Evolutionary conservation across 2,888 invertebrate species (phyloP).

Genomic region (Drosophila austrosaltans): DNA sequence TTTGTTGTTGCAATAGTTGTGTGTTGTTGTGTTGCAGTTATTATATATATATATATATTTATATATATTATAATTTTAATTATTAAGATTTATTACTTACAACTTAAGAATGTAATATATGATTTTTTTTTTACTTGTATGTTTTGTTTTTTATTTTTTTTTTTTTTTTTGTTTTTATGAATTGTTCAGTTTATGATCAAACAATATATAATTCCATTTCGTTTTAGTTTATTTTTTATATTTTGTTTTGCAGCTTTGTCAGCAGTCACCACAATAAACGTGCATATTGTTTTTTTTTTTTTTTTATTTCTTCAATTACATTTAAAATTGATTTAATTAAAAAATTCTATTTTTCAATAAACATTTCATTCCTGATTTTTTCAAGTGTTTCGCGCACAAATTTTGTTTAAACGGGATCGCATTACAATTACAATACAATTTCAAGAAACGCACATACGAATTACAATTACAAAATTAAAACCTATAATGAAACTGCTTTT

Average conservation of each 20-base stretch:
- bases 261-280: constrained; percentile 18
- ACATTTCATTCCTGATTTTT: constrained; percentile 34
- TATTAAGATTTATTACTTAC: constrained; percentile 74
- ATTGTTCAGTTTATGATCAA: constrained; percentile 20
- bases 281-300: constrained; percentile 19
- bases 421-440: constrained; percentile 26
- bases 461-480: constrained; percentile 61
- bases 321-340: constrained; percentile 60
- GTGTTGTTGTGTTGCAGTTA: constrained; percentile 62
- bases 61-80: constrained; percentile 42
- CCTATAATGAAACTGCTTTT: constrained; percentile 43
- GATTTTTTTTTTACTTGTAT: constrained; percentile 44
- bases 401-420: constrained; percentile 21
- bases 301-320: constrained; percentile 39
- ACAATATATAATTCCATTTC: constrained; percentile 20
- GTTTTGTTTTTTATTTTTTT: constrained; percentile 25
- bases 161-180: constrained; percentile 26
- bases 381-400: constrained; percentile 24
- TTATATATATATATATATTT: constrained; percentile 45
- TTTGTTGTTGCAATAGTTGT: constrained; percentile 69
- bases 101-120: constrained; percentile 58
- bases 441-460: constrained; percentile 58
- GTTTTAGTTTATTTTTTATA: constrained; percentile 14
- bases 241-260: constrained; percentile 18
- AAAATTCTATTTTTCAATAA: constrained; percentile 55